Evolutionary conservation across 1,140 invertebrate species (phyloP).

Genomic region (Aphis craccivora): DNA sequence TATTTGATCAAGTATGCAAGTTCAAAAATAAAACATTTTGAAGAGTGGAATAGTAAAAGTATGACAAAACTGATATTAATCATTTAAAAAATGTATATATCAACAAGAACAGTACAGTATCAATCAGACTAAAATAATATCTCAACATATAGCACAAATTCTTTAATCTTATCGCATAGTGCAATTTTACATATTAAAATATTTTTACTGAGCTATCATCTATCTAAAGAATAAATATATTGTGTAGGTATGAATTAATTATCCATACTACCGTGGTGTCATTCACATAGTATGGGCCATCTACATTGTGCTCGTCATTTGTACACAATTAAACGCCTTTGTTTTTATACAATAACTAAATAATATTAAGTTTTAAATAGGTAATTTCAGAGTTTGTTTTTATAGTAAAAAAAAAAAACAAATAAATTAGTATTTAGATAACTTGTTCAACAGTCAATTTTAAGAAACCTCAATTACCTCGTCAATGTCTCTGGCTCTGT

Average conservation of each 20-base stretch:
- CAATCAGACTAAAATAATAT: background rate
- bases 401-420: background rate
- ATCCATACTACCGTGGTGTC: background rate
- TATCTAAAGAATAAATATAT: background rate
- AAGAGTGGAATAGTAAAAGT: background rate
- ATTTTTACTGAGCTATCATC: background rate
- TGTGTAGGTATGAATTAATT: background rate
- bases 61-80: background rate
- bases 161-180: too few species aligned
- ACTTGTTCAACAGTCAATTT: background rate
- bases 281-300: background rate
- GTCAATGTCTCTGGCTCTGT: conserved; percentile 80
- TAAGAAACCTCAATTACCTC: conserved; percentile 67
- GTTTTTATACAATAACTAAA: background rate
- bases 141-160: background rate
- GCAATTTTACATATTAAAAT: too few species aligned
- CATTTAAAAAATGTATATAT: background rate
- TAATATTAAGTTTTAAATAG: background rate
- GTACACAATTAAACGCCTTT: background rate
- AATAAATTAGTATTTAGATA: background rate
- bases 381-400: background rate
- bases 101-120: background rate
- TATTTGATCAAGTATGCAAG: too few species aligned
- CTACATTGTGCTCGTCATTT: background rate
- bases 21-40: background rate